phyloP scores from a whole-genome alignment of 2,888 invertebrate species.

The Lagria hirta region DNA sequence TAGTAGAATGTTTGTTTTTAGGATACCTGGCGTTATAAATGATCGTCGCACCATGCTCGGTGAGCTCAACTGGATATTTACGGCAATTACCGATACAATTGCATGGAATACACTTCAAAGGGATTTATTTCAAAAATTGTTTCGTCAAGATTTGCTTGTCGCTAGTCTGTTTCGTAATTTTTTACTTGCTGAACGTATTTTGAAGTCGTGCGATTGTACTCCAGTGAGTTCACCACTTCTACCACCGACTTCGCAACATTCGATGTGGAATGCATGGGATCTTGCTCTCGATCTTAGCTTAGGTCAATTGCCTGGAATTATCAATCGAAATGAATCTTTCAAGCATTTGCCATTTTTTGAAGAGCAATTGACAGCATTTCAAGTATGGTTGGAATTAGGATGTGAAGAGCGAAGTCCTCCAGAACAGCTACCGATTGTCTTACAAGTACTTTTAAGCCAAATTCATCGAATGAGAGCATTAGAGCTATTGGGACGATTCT shows the following conservation, averaged over 20 bases:
- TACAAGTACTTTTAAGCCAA: conserved; percentile 78
- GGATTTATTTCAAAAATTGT: conserved; percentile 94
- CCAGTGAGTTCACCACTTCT: conserved; percentile 92
- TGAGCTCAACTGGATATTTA: conserved; percentile 99
- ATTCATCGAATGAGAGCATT: conserved; percentile 92
- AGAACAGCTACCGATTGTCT: conserved; percentile 94
- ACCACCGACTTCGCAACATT: conserved; percentile 86
- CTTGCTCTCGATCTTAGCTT: conserved; percentile 92
- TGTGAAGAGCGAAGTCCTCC: conserved; percentile 81
- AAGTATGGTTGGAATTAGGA: conserved; percentile 87
- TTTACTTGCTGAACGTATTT: conserved; percentile 91
- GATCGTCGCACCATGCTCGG: conserved; percentile 97
- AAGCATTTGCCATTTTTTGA: conserved; percentile 91
- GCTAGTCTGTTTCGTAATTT: conserved; percentile 98
- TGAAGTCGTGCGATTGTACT: conserved; percentile 94
- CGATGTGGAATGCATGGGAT: conserved; percentile 98
- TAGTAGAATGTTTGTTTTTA: conserved; percentile 46
- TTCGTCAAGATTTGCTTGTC: conserved; percentile 96
- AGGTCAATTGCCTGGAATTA: conserved; percentile 80
- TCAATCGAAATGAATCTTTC: conserved; percentile 64
- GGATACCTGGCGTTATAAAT: conserved; percentile 92
- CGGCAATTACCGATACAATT: conserved; percentile 99
- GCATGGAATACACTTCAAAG: conserved; percentile 97
- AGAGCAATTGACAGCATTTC: conserved; percentile 96
- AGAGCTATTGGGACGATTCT: conserved; percentile 88